Evolutionary conservation across 2,797 vertebrate species (phyloP), one percentile per base, ranked within the genome.

Genomic region (Nannoperca obscura): DNA sequence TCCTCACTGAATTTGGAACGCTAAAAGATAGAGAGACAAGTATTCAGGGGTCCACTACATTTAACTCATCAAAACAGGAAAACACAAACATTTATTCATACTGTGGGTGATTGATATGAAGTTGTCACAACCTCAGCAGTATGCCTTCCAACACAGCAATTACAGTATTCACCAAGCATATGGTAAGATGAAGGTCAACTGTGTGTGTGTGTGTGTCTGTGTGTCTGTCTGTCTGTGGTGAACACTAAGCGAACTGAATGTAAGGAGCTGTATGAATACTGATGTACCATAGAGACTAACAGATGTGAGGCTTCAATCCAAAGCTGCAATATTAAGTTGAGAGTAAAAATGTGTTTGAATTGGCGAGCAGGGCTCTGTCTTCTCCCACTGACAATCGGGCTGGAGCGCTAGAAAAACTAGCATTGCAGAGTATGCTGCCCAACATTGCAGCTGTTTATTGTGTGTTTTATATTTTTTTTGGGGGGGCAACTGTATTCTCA

Each of bases 121-220:
- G 77, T 42, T 78, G 78, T 73, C 68, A 78, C 60, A 64, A 38
- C 47, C 49, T 59, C 76, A 81, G 79, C 42, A n/a, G 78, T 66
- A 44, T 64, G 69, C 62, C 71, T 86, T 81, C 75, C 79, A 78
- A 66, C 71, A 66, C 40, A 63, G 74, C 46, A 73, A 36, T 63
- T 63, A 78, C 24, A 77, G 49, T 64, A 50, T 58, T 65, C 72
- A 86, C 64, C 58, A 69, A 67, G 50, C 88, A 90, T 87, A 77
- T 82, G 84, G 80, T 53, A 42, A 61, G 42, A 64, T 86, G 84
- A 91, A 92, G 88, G 91, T 91, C 86, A 92, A 68, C 70, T 79
- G 24, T 40, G 68, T 80, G 5, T 65, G 6, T 55, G 67, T 44
- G 59, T 50, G 55, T 71, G 65, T 32, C 40, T 57, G 57, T 57